Percentiles rank a stretch among this genome's conserved stretches.
These are phyloP conservation scores for Ptychadena robeensis DNA, from an alignment of 2,797 vertebrate genomes.

Conservation along the genomic window DNA sequence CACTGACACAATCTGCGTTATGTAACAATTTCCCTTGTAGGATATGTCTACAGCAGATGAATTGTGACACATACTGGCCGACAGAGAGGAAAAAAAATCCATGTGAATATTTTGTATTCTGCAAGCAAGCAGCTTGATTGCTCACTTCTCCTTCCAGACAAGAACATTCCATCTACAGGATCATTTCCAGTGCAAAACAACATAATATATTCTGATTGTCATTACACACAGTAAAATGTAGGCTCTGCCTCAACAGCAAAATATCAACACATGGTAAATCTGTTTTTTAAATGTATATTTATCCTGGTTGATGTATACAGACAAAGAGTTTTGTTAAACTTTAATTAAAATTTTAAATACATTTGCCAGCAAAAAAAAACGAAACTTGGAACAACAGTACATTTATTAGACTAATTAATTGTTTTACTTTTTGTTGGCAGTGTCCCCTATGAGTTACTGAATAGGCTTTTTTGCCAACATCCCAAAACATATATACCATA, in stretches of 20 bases:
- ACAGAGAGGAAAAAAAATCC: conserved; percentile 4
- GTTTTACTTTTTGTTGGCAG: too few relatives aligned
- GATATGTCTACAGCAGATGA: conserved; percentile 11
- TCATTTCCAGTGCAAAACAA: conserved; percentile 25
- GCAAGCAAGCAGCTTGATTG: conserved; percentile 20
- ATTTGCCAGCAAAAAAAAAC: background rate
- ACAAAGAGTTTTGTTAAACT: background rate
- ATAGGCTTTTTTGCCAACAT: too few relatives aligned
- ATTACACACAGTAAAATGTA: conserved; percentile 2
- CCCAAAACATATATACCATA: too few relatives aligned
- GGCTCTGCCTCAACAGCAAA: background rate
- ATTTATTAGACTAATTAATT: too few relatives aligned
- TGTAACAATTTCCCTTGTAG: background rate
- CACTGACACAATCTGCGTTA: conserved; percentile 3
- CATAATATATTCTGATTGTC: conserved; percentile 28
- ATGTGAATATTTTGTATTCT: conserved; percentile 33
- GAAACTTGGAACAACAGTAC: too few relatives aligned
- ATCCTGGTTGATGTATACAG: background rate
- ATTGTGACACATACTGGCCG: conserved; percentile 1
- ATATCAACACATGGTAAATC: background rate
- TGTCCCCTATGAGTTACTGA: too few relatives aligned
- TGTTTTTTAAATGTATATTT: background rate
- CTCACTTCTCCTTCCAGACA: conserved; percentile 36
- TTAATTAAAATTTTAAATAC: background rate
- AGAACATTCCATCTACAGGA: conserved; percentile 28